phyloP scores from a whole-genome alignment of 2,888 invertebrate genomes.

The Frankliniella intonsa region DNA sequence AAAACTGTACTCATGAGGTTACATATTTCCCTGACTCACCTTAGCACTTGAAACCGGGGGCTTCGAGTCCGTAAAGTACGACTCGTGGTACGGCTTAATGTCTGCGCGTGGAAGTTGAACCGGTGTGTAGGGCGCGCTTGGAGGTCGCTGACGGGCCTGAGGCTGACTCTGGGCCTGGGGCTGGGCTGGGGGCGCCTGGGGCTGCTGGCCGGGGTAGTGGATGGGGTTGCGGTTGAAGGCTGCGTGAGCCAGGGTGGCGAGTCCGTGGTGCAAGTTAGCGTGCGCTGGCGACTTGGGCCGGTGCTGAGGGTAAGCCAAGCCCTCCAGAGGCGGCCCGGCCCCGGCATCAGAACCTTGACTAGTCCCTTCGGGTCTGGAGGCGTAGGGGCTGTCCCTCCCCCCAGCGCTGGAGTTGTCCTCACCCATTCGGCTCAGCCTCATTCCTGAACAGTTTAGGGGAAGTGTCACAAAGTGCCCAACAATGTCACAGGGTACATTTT shows the following conservation, averaged over 20 bases:
- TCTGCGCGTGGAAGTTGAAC: slow-evolving; percentile 61
- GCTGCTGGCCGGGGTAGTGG: slow-evolving; percentile 29
- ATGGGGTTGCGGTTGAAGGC: slow-evolving; percentile 39
- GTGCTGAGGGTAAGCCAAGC: slow-evolving; percentile 39
- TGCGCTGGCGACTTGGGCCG: slow-evolving; percentile 36
- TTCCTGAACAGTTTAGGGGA: background rate
- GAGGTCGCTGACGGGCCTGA: background rate
- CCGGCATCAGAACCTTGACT: too few relatives aligned
- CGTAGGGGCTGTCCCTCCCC: slow-evolving; percentile 44
- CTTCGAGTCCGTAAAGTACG: slow-evolving; percentile 62
- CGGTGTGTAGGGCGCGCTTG: slow-evolving; percentile 51
- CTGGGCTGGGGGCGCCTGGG: slow-evolving; percentile 38
- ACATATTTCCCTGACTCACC: background rate
- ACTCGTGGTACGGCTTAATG: slow-evolving; percentile 67
- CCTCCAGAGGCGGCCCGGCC: slow-evolving; percentile 36
- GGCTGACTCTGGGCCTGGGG: slow-evolving; percentile 36
- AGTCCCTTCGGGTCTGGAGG: slow-evolving; percentile 29
- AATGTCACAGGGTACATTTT: too few relatives aligned
- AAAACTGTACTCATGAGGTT: background rate
- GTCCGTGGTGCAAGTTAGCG: slow-evolving; percentile 37
- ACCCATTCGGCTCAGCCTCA: background rate
- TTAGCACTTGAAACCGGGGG: slow-evolving; percentile 39
- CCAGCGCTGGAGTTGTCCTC: slow-evolving; percentile 15
- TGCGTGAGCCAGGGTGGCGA: slow-evolving; percentile 47
- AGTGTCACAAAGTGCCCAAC: too few relatives aligned